phyloP scores from a whole-genome alignment of 2,797 vertebrate genomes.

The Phoebastria nigripes region DNA sequence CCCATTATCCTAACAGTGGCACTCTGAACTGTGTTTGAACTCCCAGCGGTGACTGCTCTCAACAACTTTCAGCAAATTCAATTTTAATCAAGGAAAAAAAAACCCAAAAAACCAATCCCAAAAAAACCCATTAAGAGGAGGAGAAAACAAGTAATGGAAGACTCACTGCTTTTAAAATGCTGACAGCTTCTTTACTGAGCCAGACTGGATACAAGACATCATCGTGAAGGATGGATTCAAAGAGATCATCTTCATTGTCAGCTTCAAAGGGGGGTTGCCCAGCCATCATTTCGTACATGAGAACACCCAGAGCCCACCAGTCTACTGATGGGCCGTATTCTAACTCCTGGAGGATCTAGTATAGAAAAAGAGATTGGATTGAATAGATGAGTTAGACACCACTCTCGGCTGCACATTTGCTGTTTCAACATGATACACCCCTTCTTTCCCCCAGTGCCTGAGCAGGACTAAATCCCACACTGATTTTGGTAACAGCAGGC shows the following conservation, averaged over 20 bases:
- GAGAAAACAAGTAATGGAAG: neutral
- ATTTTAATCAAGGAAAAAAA: conserved; percentile 3
- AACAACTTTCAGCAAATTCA: conserved; percentile 50
- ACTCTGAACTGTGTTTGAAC: conserved; percentile 71
- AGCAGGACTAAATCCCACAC: neutral
- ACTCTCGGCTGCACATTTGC: neutral
- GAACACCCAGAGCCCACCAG: conserved; percentile 95
- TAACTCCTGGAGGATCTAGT: conserved; percentile 92
- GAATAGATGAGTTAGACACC: neutral
- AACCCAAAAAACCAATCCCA: neutral
- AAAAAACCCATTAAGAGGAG: neutral
- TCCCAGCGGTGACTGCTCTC: conserved; percentile 50
- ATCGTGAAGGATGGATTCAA: conserved; percentile 95
- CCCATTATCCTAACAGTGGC: conserved; percentile 59
- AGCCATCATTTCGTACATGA: conserved; percentile 99
- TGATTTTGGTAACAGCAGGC: neutral
- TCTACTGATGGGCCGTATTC: conserved; percentile 94
- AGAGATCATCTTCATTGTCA: conserved; percentile 94
- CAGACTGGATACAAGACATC: conserved; percentile 95
- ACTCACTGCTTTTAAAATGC: conserved; percentile 93
- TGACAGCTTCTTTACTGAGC: conserved; percentile 96
- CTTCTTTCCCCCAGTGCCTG: neutral
- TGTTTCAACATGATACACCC: neutral
- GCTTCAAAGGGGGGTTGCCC: conserved; percentile 96
- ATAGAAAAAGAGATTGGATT: neutral